Conservation (phyloP, 2,888 invertebrate species). For the Eledona agricola region DNA sequence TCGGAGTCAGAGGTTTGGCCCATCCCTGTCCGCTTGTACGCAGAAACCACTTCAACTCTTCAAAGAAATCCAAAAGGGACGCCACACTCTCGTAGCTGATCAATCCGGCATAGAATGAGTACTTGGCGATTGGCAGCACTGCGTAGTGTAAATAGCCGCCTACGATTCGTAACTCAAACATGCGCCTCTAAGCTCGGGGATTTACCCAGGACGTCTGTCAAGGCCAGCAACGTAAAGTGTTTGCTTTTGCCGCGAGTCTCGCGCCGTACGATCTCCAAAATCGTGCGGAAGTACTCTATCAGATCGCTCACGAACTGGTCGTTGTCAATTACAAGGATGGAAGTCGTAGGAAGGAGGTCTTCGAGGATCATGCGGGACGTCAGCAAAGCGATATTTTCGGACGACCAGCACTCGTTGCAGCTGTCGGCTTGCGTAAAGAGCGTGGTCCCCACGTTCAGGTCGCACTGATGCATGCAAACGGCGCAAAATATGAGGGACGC, state of each 20-base stretch:
- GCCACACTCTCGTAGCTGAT: constrained; percentile 66
- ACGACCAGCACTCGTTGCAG: constrained; percentile 57
- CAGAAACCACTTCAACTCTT: constrained; percentile 68
- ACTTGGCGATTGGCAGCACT: constrained; percentile 68
- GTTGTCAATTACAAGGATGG: constrained; percentile 51
- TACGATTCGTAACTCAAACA: not conserved
- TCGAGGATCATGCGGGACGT: constrained; percentile 58
- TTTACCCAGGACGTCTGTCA: constrained; percentile 50
- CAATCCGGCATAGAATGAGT: constrained; percentile 71
- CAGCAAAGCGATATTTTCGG: constrained; percentile 57
- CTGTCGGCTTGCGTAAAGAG: constrained; percentile 57
- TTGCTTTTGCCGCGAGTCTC: constrained; percentile 54
- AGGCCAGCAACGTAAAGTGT: constrained; percentile 56
- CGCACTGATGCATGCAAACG: no score
- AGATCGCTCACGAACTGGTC: constrained; percentile 56
- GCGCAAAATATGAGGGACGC: no score
- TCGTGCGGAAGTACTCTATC: constrained; percentile 56
- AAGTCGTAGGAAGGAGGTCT: constrained; percentile 55
- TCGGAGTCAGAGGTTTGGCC: constrained; percentile 56
- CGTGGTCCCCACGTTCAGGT: constrained; percentile 54
- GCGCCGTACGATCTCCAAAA: constrained; percentile 52
- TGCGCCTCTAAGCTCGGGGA: not conserved
- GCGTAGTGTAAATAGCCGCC: constrained; percentile 71
- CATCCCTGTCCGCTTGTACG: constrained; percentile 70
- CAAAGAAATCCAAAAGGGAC: constrained; percentile 67